Conservation (phyloP, 2,113 vertebrate species). For the Crotalus tigris region DNA sequence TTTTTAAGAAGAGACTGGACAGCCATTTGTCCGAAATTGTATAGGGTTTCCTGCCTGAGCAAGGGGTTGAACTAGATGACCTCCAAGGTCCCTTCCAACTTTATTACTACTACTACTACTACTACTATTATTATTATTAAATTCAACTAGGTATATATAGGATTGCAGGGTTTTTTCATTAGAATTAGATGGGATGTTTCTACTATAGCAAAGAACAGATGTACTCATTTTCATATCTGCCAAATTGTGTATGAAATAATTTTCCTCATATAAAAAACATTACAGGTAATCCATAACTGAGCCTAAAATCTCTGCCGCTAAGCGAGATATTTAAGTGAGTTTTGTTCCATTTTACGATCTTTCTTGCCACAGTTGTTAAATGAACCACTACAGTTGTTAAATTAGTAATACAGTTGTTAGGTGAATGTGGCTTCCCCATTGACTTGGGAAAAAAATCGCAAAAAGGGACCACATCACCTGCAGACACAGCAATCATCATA, state of each 20-base stretch:
- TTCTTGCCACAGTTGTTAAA: background rate
- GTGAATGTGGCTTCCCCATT: background rate
- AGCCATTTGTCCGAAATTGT: too few species aligned
- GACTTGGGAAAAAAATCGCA: background rate
- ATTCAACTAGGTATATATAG: background rate
- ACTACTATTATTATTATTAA: too few species aligned
- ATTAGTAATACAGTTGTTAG: background rate
- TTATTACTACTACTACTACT: too few species aligned
- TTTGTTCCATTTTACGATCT: background rate
- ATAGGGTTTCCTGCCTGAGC: too few species aligned
- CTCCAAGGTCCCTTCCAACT: too few species aligned
- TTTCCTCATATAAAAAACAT: background rate
- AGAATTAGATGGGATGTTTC: background rate
- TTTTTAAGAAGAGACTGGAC: too few species aligned
- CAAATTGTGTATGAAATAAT: background rate
- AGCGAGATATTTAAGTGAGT: background rate
- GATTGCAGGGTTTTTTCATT: background rate
- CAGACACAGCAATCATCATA: background rate
- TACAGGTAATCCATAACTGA: background rate
- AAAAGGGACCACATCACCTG: background rate
- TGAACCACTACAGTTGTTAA: background rate
- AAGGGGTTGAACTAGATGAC: too few species aligned
- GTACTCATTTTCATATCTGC: background rate
- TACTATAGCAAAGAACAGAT: background rate
- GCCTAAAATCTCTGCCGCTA: background rate